phyloP scores from a whole-genome alignment of 2,797 vertebrate species.

The Trematomus bernacchii region DNA sequence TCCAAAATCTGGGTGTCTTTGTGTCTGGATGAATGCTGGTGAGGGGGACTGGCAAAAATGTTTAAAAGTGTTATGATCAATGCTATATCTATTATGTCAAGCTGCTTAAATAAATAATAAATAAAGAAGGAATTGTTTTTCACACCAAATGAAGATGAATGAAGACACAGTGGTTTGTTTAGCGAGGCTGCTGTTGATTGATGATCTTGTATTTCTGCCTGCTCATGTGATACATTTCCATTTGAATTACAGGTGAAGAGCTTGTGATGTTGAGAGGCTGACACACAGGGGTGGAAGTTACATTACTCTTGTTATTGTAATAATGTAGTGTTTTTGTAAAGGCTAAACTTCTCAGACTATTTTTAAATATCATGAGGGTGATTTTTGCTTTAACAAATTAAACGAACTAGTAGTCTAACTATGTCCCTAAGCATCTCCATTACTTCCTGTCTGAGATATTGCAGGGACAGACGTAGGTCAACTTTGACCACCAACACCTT shows the following conservation, averaged over 20 bases:
- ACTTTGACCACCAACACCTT: too few relatives aligned
- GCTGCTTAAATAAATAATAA: constrained; percentile 12
- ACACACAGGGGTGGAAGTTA: not conserved
- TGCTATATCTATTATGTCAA: not conserved
- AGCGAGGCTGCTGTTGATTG: constrained; percentile 14
- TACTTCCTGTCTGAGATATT: too few relatives aligned
- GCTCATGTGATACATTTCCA: constrained; percentile 14
- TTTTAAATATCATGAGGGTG: not conserved
- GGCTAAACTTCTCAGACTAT: not conserved
- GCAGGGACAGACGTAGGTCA: too few relatives aligned
- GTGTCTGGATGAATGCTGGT: not conserved
- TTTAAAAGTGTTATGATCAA: not conserved
- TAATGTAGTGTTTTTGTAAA: not conserved
- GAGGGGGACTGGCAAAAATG: too few relatives aligned
- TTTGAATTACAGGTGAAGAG: constrained; percentile 12
- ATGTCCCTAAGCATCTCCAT: too few relatives aligned
- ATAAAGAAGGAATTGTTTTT: constrained; percentile 15
- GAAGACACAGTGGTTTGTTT: not conserved
- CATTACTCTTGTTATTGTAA: not conserved
- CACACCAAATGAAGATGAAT: constrained; percentile 30
- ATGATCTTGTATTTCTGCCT: not conserved
- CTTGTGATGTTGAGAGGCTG: not conserved
- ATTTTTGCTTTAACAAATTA: too few relatives aligned
- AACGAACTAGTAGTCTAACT: too few relatives aligned
- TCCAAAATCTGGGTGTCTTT: not conserved